Evolutionary conservation across 2,113 vertebrate species (phyloP), one percentile per base, ranked within the genome.

Genomic region (Lepus europaeus): DNA sequence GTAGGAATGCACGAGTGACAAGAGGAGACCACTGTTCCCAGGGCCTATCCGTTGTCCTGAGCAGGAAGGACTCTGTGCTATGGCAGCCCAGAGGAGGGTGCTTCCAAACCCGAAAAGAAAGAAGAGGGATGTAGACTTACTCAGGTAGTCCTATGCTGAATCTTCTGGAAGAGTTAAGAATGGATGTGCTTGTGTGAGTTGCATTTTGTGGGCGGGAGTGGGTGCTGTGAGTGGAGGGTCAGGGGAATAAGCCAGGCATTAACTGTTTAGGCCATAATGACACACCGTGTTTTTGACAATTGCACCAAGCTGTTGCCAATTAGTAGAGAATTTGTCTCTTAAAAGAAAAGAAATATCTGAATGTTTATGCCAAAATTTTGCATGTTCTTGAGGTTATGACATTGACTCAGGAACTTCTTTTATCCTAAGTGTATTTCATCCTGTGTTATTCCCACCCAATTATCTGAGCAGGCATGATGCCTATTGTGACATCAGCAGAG

Each of bases 291-390:
- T 90, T 87, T 72, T 92, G n/a, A 89, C 59, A 76, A 31, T 82
- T 31, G 3, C 6, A 85, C 13, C 53, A 92, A 90, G 22, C 74
- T 90, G 64, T 90, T 95, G 72, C 45, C 39, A 59, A 80, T 92
- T 81, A 59, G 19, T 25, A 91, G 56, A 84, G 39, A 78, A 16
- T 66, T 84, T 19, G 3, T 25, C n/a, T 33, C 31, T 2, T 0
- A 36, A 69, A 36, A 53, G 78, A 69, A 59, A 22, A 25, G 36
- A 66, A 81, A 56, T 2, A 59, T n/a, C 25, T 61, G 56, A 83
- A 17, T 59, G 27, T 86, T 87, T 66, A n/a, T 89, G 66, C 76
- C 79, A 56, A 77, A 72, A 56, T 36, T 82, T 69, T 53, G 61
- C 49, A 63, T 53, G 27, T 86, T 81, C 16, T 70, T 68, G 10